Evolutionary conservation across 53 echinoderm and acorn worm species (phyloP).

Genomic region (Zoroaster sp.): DNA sequence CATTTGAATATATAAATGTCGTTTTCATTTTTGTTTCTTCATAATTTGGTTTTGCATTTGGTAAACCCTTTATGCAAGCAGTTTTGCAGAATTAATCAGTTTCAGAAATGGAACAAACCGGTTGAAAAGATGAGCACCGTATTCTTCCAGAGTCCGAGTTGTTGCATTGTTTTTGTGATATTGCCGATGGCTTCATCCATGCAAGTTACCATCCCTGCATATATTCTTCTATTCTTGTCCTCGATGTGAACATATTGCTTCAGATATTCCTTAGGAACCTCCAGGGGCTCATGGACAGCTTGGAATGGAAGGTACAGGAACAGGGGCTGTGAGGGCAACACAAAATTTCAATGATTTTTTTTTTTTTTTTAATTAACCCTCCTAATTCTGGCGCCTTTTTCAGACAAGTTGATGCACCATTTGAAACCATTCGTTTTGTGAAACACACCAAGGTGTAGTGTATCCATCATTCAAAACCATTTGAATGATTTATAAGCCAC

Average conservation of each 20-base stretch:
- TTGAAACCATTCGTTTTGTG: no score
- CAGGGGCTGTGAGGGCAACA: slow-evolving; percentile 41
- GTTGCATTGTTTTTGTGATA: slow-evolving; percentile 53
- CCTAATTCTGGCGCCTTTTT: neutral
- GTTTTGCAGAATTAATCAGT: no score
- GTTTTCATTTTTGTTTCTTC: no score
- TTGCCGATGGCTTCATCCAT: slow-evolving; percentile 81
- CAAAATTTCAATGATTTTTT: neutral
- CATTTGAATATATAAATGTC: no score
- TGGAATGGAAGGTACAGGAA: slow-evolving; percentile 79
- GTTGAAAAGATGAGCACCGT: slow-evolving; percentile 83
- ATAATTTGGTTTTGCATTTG: neutral
- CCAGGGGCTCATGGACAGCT: slow-evolving; percentile 74
- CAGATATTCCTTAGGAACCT: slow-evolving; percentile 62
- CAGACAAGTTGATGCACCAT: no score
- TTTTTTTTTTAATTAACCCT: neutral
- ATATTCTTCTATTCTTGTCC: slow-evolving; percentile 48
- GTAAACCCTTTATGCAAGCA: neutral
- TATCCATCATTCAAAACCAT: neutral
- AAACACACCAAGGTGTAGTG: no score
- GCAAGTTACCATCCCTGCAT: slow-evolving; percentile 80
- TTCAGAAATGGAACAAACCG: slow-evolving; percentile 53
- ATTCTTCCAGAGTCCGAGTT: slow-evolving; percentile 62
- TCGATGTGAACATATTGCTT: slow-evolving; percentile 57
- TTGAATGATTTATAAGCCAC: no score